Evolutionary conservation across 2,113 vertebrate species (phyloP).

Genomic region (Entelurus aequoreus): DNA sequence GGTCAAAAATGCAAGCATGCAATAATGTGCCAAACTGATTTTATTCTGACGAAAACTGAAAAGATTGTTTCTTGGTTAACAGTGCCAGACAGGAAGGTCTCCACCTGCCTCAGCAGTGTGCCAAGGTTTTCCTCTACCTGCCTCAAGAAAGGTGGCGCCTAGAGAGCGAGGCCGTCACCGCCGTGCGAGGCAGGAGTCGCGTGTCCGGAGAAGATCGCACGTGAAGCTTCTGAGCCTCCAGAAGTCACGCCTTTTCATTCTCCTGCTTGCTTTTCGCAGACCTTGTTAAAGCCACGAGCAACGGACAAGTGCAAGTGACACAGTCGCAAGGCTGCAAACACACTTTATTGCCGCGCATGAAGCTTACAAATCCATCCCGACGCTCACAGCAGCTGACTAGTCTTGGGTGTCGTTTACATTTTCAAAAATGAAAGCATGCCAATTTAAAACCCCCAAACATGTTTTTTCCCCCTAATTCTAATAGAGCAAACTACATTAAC

Average conservation of each 20-base stretch:
- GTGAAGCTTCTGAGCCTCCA: constrained; percentile 51
- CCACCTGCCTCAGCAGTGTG: constrained; percentile 54
- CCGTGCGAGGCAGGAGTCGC: constrained; percentile 67
- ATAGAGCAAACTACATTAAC: too few species aligned
- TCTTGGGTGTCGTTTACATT: too few species aligned
- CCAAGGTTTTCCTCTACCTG: constrained; percentile 61
- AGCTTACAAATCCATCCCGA: too few species aligned
- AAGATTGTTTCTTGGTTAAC: neutral
- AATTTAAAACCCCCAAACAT: too few species aligned
- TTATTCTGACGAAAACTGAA: too few species aligned
- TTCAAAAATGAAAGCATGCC: too few species aligned
- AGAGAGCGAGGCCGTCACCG: constrained; percentile 41
- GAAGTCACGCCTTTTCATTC: constrained; percentile 72
- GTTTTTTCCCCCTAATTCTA: too few species aligned
- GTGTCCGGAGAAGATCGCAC: constrained; percentile 77
- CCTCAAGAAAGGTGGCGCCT: constrained; percentile 59
- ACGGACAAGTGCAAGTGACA: constrained; percentile 37
- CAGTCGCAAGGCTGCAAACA: constrained; percentile 51
- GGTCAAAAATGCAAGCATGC: too few species aligned
- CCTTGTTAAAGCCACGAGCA: constrained; percentile 51
- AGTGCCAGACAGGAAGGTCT: constrained; percentile 56
- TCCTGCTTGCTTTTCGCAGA: constrained; percentile 61
- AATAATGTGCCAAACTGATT: too few species aligned
- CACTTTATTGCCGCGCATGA: too few species aligned
- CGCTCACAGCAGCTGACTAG: too few species aligned